Evolutionary conservation across 2,113 vertebrate species (phyloP).

Genomic region (Oceanites oceanicus): DNA sequence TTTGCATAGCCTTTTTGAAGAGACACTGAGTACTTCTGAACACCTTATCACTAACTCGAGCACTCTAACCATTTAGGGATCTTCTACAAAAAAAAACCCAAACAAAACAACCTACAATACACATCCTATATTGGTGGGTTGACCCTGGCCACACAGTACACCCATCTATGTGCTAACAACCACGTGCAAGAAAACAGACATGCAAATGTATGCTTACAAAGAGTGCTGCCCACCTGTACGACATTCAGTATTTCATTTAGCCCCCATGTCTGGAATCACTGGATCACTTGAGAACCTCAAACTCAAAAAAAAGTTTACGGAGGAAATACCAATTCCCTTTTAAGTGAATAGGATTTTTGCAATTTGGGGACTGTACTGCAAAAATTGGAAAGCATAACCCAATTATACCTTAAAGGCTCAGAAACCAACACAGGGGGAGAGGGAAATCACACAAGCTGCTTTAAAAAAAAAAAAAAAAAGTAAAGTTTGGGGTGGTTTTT

Average conservation of each 20-base stretch:
- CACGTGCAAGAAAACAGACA: neutral
- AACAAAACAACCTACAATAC: neutral
- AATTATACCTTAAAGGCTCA: neutral
- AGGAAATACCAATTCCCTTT: neutral
- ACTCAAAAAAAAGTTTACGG: neutral
- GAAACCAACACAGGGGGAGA: neutral
- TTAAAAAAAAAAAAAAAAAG: neutral
- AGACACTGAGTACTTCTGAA: neutral
- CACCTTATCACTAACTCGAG: neutral
- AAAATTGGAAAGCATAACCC: neutral
- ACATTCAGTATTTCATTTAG: neutral
- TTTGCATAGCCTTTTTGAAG: neutral
- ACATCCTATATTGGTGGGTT: neutral
- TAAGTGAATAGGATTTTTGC: neutral
- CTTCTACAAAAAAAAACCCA: neutral
- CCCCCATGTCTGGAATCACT: neutral
- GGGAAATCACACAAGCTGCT: neutral
- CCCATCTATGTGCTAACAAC: neutral
- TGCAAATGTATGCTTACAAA: neutral
- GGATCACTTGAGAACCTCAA: neutral
- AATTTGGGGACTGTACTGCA: neutral
- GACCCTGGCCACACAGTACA: neutral
- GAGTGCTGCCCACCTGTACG: neutral
- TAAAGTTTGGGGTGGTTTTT: neutral
- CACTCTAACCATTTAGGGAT: neutral